Conservation (phyloP, 2,113 vertebrate species). For the Lagenorhynchus albirostris region DNA sequence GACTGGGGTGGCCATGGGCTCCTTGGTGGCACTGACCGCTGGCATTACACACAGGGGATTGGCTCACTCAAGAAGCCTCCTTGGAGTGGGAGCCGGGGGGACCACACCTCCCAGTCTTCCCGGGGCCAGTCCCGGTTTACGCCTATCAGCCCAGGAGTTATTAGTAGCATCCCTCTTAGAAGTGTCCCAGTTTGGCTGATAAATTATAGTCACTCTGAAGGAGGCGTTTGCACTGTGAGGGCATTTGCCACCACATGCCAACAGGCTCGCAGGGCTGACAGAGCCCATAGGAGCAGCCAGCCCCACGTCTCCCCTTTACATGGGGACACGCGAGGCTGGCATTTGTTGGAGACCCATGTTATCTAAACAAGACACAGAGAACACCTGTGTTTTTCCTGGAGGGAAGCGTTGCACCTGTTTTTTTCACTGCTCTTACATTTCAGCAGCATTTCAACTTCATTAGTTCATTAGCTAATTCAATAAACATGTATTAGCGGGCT, state of each 20-base stretch:
- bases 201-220: not conserved
- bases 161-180: not conserved
- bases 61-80: not conserved
- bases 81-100: not conserved
- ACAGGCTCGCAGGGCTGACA: not conserved
- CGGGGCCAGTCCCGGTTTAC: fast-evolving
- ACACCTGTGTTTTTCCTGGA: not conserved
- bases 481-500: not conserved
- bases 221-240: not conserved
- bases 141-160: not conserved
- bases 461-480: not conserved
- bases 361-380: not conserved
- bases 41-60: not conserved
- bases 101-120: not conserved
- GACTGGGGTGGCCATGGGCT: not conserved
- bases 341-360: not conserved
- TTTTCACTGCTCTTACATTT: not conserved
- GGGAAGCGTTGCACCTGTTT: not conserved
- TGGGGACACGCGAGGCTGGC: not conserved
- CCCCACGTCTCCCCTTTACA: not conserved
- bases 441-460: not conserved
- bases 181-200: not conserved
- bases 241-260: not conserved
- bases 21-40: not conserved
- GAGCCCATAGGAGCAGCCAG: not conserved